phyloP scores from a whole-genome alignment of 2,113 vertebrate species.

The Xenus cinereus region DNA sequence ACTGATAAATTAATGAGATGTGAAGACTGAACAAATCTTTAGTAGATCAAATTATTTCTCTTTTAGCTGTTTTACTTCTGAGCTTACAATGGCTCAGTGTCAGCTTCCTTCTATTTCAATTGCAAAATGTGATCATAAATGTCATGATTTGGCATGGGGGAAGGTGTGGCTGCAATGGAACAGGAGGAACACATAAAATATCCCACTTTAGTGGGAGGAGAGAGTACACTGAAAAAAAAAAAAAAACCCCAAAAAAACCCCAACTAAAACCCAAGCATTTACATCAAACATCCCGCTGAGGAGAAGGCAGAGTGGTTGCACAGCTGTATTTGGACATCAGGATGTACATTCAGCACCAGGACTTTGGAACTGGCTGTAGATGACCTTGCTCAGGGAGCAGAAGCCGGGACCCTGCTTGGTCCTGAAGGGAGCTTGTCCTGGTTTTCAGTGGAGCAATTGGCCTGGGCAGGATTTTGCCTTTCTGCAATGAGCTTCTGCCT shows the following conservation, averaged over 20 bases:
- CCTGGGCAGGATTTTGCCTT: not conserved
- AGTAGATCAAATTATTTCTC: not conserved
- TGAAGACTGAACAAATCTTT: not conserved
- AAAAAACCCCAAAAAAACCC: no score
- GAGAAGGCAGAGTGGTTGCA: not conserved
- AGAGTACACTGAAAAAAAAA: not conserved
- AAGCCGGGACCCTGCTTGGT: not conserved
- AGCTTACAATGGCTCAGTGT: not conserved
- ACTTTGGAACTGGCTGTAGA: not conserved
- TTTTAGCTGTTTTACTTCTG: not conserved
- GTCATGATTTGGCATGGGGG: not conserved
- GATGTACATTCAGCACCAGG: not conserved
- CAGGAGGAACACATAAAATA: not conserved
- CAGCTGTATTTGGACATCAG: not conserved
- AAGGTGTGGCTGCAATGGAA: not conserved
- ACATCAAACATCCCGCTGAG: not conserved
- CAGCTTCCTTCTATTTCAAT: not conserved
- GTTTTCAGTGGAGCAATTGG: not conserved
- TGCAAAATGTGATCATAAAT: not conserved
- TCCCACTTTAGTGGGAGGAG: not conserved
- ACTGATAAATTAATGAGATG: not conserved
- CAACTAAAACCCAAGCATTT: not conserved
- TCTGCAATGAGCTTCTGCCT: not conserved
- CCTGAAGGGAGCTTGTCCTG: not conserved
- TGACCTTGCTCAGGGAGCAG: not conserved